Percentiles rank a stretch among this genome's conserved stretches.
Conservation (phyloP, 1,140 invertebrate species). For the Lepidurus couesii region DNA sequence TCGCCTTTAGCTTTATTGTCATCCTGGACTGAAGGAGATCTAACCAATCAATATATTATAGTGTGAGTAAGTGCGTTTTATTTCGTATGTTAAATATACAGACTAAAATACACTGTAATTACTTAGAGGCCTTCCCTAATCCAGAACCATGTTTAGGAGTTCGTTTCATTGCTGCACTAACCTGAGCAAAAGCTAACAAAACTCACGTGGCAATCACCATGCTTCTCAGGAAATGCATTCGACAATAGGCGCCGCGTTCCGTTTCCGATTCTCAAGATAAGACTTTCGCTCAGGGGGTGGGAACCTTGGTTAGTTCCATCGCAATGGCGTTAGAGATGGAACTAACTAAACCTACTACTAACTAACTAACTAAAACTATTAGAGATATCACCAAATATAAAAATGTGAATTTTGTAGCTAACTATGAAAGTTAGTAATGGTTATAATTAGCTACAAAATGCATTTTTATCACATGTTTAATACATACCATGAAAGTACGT, state of each 20-base stretch:
- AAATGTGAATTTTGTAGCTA: too few relatives aligned
- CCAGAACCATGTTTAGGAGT: not conserved
- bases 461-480: too few relatives aligned
- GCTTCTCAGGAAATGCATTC: not conserved
- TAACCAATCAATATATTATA: not conserved
- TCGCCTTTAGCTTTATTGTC: not conserved
- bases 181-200: not conserved
- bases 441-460: too few relatives aligned
- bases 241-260: not conserved
- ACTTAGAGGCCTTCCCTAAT: not conserved
- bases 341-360: too few relatives aligned
- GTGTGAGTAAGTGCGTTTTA: not conserved
- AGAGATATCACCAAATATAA: too few relatives aligned
- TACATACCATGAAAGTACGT: too few relatives aligned
- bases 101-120: not conserved
- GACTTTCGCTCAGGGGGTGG: not conserved
- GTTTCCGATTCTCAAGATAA: not conserved
- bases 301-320: too few relatives aligned
- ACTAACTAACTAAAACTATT: too few relatives aligned
- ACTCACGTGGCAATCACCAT: not conserved
- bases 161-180: not conserved
- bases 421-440: too few relatives aligned
- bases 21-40: not conserved
- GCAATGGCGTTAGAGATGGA: too few relatives aligned
- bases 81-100: not conserved